A percentile compares a stretch with the other conserved stretches of the same genome.
Evolutionary conservation across 2,797 vertebrate genomes (phyloP).

Genomic region (Cheirogaleus major): DNA sequence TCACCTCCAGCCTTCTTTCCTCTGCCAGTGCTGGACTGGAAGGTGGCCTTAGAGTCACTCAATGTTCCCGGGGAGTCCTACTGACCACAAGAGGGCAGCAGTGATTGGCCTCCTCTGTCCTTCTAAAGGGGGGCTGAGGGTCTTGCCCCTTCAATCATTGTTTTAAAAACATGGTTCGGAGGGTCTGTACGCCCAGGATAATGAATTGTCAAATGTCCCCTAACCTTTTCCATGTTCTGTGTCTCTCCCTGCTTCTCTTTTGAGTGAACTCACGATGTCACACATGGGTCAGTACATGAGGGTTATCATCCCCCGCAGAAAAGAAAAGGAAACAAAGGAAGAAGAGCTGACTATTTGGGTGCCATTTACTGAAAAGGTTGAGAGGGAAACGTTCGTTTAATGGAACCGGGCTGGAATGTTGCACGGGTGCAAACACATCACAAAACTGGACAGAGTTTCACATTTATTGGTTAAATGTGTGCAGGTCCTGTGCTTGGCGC

Average conservation of each 20-base stretch:
- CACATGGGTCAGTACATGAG: background rate
- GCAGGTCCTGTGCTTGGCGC: background rate
- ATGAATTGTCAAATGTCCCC: background rate
- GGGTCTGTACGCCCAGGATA: background rate
- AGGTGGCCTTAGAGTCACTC: background rate
- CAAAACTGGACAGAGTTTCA: background rate
- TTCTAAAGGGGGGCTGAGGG: background rate
- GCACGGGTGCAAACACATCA: background rate
- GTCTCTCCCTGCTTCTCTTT: background rate
- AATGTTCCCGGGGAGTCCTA: background rate
- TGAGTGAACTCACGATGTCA: background rate
- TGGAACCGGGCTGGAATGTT: background rate
- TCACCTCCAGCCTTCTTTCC: background rate
- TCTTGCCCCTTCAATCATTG: background rate
- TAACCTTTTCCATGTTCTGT: background rate
- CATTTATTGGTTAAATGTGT: background rate
- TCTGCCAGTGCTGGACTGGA: background rate
- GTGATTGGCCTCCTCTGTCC: background rate
- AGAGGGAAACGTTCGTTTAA: background rate
- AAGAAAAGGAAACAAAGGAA: background rate
- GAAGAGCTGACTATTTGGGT: background rate
- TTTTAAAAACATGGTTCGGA: background rate
- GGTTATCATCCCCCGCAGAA: background rate
- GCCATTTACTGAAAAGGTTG: background rate
- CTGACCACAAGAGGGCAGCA: conserved; percentile 24